Base-by-base conservation (phyloP, 2,888 invertebrate genomes). In the Xiphydria camelus region DNA sequence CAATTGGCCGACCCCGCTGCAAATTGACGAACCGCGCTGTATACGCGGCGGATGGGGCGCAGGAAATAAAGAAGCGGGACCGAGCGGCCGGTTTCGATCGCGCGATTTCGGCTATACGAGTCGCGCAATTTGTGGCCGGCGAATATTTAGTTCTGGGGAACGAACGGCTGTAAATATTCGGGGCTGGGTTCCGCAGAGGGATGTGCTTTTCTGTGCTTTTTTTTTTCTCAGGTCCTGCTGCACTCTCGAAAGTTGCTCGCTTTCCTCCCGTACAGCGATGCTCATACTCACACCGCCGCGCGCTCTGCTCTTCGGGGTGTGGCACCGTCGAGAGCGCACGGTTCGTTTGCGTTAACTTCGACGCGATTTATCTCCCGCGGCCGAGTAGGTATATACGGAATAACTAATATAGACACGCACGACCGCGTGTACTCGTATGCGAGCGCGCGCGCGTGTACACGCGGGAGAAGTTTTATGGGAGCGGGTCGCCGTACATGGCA, bases 401-500 rank as follows among this genome's bases (percentile, higher is more conserved):
- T 37, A 34, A 43, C 37, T 19, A 32, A 42, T 38, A 36, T 10
- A 23, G 4, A 26, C 14, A 29, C 10, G 12, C 26, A n/a, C 14
- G 17, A 19, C 10, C 15, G 23, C 17, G 34, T 22, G 33, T 23
- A 20, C 18, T 12, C 20, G 46, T 33, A 34, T 34, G 44, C 39
- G 33, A 25, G 26, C 39, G 47, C 37, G 41, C 46, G 47, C 40
- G 45, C 41, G 38, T 32, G 29, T 41, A 41, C 43, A 49, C 37
- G 43, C 38, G 49, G 52, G 57, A 55, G 55, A 59, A 57, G 57
- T 66, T 67, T 67, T 63, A 67, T 66, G 64, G 59, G 61, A 62
- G 55, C 63, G 56, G 39, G 61, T 62, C 55, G 50, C 68, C 67
- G 55, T 66, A 68, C 61, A 68, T 66, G 68, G 66, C 57, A 57